Base-by-base conservation (phyloP, 2,797 vertebrate genomes). In the Buphagus erythrorhynchus region DNA sequence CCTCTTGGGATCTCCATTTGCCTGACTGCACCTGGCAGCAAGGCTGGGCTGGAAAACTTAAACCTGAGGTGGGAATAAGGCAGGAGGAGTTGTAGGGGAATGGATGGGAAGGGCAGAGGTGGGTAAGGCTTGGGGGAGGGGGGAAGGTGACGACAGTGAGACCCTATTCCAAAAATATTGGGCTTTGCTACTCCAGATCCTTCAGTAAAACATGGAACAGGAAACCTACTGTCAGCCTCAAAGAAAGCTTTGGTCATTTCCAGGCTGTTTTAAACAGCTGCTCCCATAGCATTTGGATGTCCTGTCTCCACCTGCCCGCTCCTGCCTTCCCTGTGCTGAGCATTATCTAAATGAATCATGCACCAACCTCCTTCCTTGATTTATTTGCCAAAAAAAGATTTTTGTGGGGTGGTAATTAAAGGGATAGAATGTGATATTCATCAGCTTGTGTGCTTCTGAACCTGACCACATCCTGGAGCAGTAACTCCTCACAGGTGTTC, bases 221-320 rank as follows among this genome's bases (percentile, higher is more conserved):
- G 33, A 91, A 82, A 61, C 7, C 13, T n/a, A 5, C 20, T n/a
- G 38, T 6, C 38, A 84, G 21, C 29, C 46, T 88, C 49, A 52
- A 78, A 55, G 21, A n/a, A 29, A 88, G 29, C 42, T 88, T 63
- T 3, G 0, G 52, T 74, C 54, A 74, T 19, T 74, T 74, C 48
- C 61, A 71, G n/a, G 58, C 58, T 51, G 40, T 67, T 74, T 29
- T 31, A 43, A 46, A 74, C 33, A 71, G 42, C 42, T 80, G 54
- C 49, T 94, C 57, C 62, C 35, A 76, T 29, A 57, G 42, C 4
- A 0, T 20, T 36, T 55, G 22, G 38, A 79, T 87, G 81, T 63
- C 77, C 77, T 93, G 71, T 43, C 84, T 73, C 89, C 48, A 75
- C 86, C 67, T 95, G 92, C 59, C 85, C 5, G 9, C 73, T 94